Conservation (phyloP, 2,797 vertebrate genomes). For the Selene dorsalis region DNA sequence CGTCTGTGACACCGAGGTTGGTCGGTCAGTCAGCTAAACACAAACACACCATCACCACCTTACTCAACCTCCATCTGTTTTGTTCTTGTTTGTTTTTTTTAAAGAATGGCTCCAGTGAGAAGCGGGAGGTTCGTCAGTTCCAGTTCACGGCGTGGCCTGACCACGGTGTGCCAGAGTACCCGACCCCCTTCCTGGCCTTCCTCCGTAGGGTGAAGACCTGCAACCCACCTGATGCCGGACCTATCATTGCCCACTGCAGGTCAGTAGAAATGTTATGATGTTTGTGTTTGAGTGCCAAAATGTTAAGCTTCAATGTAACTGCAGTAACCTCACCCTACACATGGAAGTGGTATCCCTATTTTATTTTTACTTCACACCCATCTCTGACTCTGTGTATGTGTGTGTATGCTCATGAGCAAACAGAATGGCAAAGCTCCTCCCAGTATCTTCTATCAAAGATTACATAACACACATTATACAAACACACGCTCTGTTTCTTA, state of each 20-base stretch:
- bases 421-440: slow-evolving; percentile 26
- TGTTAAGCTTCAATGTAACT: slow-evolving; percentile 17
- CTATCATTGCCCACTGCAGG: slow-evolving; percentile 98
- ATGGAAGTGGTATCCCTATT: slow-evolving; percentile 18
- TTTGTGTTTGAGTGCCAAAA: not conserved
- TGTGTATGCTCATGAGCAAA: slow-evolving; percentile 29
- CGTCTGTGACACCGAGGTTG: not conserved
- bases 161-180: slow-evolving; percentile 96
- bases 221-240: slow-evolving; percentile 95
- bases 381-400: not conserved
- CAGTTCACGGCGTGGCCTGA: slow-evolving; percentile 99
- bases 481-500: slow-evolving; percentile 50
- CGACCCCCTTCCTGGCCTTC: slow-evolving; percentile 98
- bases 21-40: not conserved
- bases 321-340: slow-evolving; percentile 1
- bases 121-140: slow-evolving; percentile 97
- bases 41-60: not conserved
- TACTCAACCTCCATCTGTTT: not conserved
- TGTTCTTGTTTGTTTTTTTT: not conserved
- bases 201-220: slow-evolving; percentile 97
- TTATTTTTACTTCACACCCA: not conserved
- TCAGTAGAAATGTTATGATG: slow-evolving; percentile 60
- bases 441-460: slow-evolving; percentile 45
- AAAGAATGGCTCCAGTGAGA: slow-evolving; percentile 97
- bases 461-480: slow-evolving; percentile 64